These are phyloP conservation scores for Caenorhabditis sp. DNA, from an alignment of 2,888 invertebrate species.

Conservation along the genomic window DNA sequence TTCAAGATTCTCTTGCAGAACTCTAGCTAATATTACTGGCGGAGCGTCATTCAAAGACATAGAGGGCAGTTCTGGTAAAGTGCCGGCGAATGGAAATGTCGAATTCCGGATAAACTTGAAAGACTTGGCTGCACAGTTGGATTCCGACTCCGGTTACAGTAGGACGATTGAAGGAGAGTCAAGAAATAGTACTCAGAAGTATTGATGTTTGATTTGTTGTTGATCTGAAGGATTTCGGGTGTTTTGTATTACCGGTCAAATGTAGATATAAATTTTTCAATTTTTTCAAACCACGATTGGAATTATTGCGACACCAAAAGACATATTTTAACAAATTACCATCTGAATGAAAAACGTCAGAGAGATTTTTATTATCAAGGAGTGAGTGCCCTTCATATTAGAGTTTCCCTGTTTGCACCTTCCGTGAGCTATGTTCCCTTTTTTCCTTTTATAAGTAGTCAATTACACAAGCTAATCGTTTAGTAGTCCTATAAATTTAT, in stretches of 20 bases:
- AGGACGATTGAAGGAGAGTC: slow-evolving; percentile 23
- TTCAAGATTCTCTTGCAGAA: not conserved
- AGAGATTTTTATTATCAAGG: too few species aligned
- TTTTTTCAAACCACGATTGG: too few species aligned
- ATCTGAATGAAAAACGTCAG: not conserved
- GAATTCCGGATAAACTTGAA: slow-evolving; percentile 53
- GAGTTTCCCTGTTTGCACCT: too few species aligned
- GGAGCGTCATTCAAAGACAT: slow-evolving; percentile 7
- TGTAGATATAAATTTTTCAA: slow-evolving; percentile 18
- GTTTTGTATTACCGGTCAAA: not conserved
- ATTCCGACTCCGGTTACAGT: slow-evolving; percentile 40
- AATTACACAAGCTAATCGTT: too few species aligned
- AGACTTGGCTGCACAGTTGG: slow-evolving; percentile 46
- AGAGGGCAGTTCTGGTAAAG: too few species aligned
- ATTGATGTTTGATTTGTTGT: slow-evolving; percentile 1
- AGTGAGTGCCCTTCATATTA: too few species aligned
- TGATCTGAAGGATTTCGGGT: slow-evolving; percentile 11
- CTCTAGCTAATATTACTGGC: slow-evolving; percentile 9
- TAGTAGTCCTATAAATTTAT: not conserved
- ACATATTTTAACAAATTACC: too few species aligned
- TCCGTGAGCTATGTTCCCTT: too few species aligned
- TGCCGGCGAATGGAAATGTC: slow-evolving; percentile 43
- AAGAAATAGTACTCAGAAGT: slow-evolving; percentile 24
- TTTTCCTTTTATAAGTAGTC: too few species aligned
- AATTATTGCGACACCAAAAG: too few species aligned